Conservation (phyloP, 2,888 invertebrate species). For the Thecocarcelia acutangulata region DNA sequence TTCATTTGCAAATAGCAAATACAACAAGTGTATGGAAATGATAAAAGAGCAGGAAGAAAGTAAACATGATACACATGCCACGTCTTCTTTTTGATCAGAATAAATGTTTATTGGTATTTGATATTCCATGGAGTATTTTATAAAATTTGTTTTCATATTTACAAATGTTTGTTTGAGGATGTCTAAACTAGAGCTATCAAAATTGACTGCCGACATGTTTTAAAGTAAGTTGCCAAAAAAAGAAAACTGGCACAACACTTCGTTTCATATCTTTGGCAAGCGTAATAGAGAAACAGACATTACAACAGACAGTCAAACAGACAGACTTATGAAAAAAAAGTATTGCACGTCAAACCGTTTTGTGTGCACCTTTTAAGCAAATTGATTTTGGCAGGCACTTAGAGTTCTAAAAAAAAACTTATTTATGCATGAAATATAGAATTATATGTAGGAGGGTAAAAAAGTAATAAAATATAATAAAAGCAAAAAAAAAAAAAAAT, state of each 20-base stretch:
- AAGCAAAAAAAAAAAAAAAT: slow-evolving; percentile 11
- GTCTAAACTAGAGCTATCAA: slow-evolving; percentile 47
- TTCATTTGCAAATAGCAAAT: slow-evolving; percentile 20
- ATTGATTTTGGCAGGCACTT: slow-evolving; percentile 70
- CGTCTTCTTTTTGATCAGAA: slow-evolving; percentile 51
- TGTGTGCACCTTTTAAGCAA: slow-evolving; percentile 68
- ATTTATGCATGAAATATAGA: slow-evolving; percentile 64
- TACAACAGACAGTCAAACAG: background rate
- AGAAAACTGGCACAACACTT: slow-evolving; percentile 25
- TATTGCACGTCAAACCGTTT: slow-evolving; percentile 59
- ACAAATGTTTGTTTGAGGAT: slow-evolving; percentile 22
- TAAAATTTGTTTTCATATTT: slow-evolving; percentile 45
- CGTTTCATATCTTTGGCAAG: slow-evolving; percentile 28
- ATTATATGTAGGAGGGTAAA: slow-evolving; percentile 29
- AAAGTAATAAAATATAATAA: slow-evolving; percentile 9
- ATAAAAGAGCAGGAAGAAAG: slow-evolving; percentile 2
- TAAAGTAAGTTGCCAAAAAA: slow-evolving; percentile 42
- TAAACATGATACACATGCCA: slow-evolving; percentile 20
- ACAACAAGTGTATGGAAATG: background rate
- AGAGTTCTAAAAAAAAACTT: slow-evolving; percentile 50
- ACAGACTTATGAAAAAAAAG: background rate
- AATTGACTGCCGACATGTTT: slow-evolving; percentile 45
- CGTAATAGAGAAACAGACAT: background rate
- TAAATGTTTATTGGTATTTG: slow-evolving; percentile 63
- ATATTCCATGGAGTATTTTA: slow-evolving; percentile 65